phyloP scores from a whole-genome alignment of 2,113 vertebrate genomes.

The Oreotragus oreotragus region DNA sequence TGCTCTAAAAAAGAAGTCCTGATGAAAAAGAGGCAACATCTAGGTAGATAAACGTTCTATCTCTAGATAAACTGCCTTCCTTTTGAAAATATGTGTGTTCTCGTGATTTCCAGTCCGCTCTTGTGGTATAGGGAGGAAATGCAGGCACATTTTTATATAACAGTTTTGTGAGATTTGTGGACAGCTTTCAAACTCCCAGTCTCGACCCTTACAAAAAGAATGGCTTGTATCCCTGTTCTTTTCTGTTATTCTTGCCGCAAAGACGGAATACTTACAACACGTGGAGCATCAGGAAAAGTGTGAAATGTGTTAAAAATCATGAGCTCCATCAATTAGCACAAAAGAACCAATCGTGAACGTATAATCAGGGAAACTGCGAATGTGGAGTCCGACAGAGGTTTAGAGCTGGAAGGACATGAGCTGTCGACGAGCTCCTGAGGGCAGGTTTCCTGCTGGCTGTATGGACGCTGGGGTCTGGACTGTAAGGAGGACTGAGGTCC shows the following conservation, averaged over 20 bases:
- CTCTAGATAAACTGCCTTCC: neutral
- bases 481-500: no score
- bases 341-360: fast-evolving
- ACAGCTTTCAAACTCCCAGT: neutral
- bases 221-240: neutral
- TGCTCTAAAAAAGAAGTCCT: neutral
- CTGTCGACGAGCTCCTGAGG: fast-evolving
- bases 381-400: fast-evolving
- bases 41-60: neutral
- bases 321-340: neutral
- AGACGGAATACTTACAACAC: neutral
- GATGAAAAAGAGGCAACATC: neutral
- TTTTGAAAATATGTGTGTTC: neutral
- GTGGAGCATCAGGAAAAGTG: neutral
- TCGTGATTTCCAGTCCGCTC: neutral
- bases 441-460: fast-evolving
- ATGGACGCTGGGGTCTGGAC: fast-evolving
- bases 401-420: fast-evolving
- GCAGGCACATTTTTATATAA: neutral
- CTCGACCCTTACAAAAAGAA: neutral
- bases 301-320: neutral
- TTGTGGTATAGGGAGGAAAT: neutral
- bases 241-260: neutral
- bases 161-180: neutral
- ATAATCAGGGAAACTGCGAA: neutral